These are phyloP conservation scores for Enteromius unitaeniatus DNA, from an alignment of 2,797 vertebrate genomes.

Conservation along the genomic window DNA sequence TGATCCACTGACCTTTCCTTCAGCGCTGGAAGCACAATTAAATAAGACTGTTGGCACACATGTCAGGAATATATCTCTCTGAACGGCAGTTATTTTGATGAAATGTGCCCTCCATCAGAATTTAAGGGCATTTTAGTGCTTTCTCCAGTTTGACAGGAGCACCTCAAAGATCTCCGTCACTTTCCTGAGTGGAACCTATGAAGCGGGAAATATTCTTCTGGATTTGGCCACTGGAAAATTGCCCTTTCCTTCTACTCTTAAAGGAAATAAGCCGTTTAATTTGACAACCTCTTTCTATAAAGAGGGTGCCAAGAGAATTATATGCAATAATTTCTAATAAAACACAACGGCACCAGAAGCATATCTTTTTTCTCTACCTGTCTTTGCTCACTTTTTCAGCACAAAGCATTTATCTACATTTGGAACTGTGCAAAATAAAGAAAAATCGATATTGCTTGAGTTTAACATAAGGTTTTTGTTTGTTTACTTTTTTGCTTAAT, in stretches of 20 bases:
- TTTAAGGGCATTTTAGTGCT: constrained; percentile 21
- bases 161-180: constrained; percentile 12
- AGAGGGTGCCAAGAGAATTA: background rate
- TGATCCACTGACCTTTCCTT: constrained; percentile 65
- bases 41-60: constrained; percentile 47
- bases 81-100: constrained; percentile 23
- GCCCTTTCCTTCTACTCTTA: background rate
- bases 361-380: background rate
- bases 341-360: background rate
- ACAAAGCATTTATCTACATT: background rate
- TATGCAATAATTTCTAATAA: background rate
- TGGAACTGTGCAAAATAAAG: background rate
- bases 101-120: constrained; percentile 47
- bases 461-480: too few relatives aligned
- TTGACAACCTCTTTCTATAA: too few relatives aligned
- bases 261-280: constrained; percentile 12
- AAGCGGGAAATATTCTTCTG: constrained; percentile 8
- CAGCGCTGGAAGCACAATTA: constrained; percentile 59
- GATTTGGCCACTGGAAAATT: constrained; percentile 35
- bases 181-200: background rate
- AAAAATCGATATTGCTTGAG: too few relatives aligned
- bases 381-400: background rate
- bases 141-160: constrained; percentile 8
- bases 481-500: too few relatives aligned
- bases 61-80: constrained; percentile 36